phyloP scores from a whole-genome alignment of 92 coral and sea anemone species.

The Parazoanthus atlanticus region DNA sequence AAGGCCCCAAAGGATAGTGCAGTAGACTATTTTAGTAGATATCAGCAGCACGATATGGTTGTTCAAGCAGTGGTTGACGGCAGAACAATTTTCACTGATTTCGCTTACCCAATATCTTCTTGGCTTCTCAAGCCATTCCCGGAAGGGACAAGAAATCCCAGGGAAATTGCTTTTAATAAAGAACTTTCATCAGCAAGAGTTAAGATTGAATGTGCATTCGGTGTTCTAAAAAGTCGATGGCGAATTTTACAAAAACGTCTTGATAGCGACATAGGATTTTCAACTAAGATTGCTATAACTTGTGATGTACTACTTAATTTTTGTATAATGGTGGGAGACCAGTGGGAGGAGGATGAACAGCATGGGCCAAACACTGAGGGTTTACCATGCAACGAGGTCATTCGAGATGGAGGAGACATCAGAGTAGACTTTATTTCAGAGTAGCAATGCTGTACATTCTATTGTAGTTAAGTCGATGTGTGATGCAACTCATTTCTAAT shows the following conservation, averaged over 20 bases:
- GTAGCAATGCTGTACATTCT: neutral
- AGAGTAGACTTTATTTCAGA: slow-evolving; percentile 34
- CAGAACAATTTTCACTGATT: slow-evolving; percentile 31
- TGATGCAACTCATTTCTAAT: neutral
- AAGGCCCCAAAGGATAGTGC: slow-evolving; percentile 20
- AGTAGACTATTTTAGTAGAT: slow-evolving; percentile 50
- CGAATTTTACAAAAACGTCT: slow-evolving; percentile 29
- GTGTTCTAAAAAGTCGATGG: slow-evolving; percentile 22
- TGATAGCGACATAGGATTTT: slow-evolving; percentile 40
- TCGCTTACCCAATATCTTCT: neutral
- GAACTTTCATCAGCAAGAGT: no score
- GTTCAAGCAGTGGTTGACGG: slow-evolving; percentile 50
- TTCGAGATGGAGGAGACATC: slow-evolving; percentile 53
- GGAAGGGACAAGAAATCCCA: no score
- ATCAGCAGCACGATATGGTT: slow-evolving; percentile 48
- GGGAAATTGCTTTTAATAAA: neutral
- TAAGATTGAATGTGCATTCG: neutral
- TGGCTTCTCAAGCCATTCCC: no score
- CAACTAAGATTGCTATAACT: slow-evolving; percentile 31
- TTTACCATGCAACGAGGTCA: slow-evolving; percentile 14
- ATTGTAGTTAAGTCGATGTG: slow-evolving; percentile 1
- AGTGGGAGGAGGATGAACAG: neutral
- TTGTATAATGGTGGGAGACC: slow-evolving; percentile 45
- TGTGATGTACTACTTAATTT: slow-evolving; percentile 44
- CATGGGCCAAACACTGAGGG: slow-evolving; percentile 7